Percentiles rank a stretch among this genome's conserved stretches.
Conservation (phyloP, 2,888 invertebrate genomes). For the Drosophila eohydei region DNA sequence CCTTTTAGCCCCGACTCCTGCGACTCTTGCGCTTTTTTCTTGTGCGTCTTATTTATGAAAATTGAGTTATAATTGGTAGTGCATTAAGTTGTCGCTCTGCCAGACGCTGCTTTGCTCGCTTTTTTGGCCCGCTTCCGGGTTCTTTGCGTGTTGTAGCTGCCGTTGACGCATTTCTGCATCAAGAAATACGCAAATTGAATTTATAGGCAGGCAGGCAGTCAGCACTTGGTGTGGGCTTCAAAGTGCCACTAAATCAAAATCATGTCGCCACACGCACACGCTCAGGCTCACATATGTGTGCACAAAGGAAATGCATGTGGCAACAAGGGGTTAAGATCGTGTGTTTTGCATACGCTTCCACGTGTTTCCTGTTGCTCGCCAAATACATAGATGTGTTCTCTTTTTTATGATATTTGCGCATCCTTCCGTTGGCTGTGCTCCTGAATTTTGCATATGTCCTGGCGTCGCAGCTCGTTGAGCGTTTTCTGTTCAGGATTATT, state of each 20-base stretch:
- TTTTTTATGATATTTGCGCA: conserved; percentile 67
- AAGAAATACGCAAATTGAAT: conserved; percentile 81
- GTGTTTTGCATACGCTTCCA: conserved; percentile 80
- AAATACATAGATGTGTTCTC: conserved; percentile 16
- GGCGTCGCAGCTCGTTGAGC: conserved; percentile 58
- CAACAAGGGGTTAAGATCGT: conserved; percentile 73
- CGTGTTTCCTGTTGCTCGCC: conserved; percentile 51
- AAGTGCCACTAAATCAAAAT: conserved; percentile 79
- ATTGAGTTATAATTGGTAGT: conserved; percentile 84
- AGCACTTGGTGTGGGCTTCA: conserved; percentile 6
- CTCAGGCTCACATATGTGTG: conserved; percentile 16
- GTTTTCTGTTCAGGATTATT: conserved; percentile 29
- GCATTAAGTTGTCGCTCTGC: conserved; percentile 70
- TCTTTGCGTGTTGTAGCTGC: conserved; percentile 38
- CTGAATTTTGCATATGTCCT: conserved; percentile 57
- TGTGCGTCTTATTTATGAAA: conserved; percentile 81
- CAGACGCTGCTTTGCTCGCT: conserved; percentile 14
- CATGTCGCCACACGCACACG: conserved; percentile 41
- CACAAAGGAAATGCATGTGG: conserved; percentile 56
- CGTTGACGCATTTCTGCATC: conserved; percentile 79
- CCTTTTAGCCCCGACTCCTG: conserved; percentile 30
- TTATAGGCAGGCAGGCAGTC: conserved; percentile 62
- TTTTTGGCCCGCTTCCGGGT: conserved; percentile 2
- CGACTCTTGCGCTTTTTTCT: conserved; percentile 54
- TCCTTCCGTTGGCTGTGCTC: conserved; percentile 73